A percentile compares a stretch with the other conserved stretches of the same genome.
Conservation (phyloP, 2,797 vertebrate species). For the Neoniphon sammara region DNA sequence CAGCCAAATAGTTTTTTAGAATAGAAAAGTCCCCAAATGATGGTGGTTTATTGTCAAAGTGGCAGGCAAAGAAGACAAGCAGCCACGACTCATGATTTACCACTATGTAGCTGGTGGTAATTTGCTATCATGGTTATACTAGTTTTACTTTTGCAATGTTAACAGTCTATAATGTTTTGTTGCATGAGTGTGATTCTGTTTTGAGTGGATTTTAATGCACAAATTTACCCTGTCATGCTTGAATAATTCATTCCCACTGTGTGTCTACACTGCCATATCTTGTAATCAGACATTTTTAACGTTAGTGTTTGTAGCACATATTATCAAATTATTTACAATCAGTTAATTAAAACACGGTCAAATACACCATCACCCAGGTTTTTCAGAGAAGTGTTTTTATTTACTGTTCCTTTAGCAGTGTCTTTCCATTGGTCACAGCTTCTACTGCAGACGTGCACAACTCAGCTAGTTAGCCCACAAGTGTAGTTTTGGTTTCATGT, state of each 20-base stretch:
- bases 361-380: not conserved
- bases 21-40: too few species aligned
- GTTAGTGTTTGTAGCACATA: not conserved
- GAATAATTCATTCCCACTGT: not conserved
- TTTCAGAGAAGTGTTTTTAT: too few species aligned
- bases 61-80: not conserved
- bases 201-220: constrained; percentile 20
- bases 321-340: constrained; percentile 9
- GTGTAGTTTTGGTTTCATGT: constrained; percentile 16
- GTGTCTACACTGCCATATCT: not conserved
- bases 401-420: not conserved
- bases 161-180: constrained; percentile 26
- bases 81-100: not conserved
- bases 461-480: not conserved
- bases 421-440: constrained; percentile 7
- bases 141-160: constrained; percentile 27
- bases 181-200: constrained; percentile 36
- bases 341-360: not conserved
- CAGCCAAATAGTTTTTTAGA: too few species aligned
- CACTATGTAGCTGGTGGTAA: not conserved
- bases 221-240: constrained; percentile 16
- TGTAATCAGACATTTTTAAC: not conserved
- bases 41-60: too few species aligned
- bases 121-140: constrained; percentile 1
- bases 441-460: not conserved